Evolutionary conservation across 2,888 invertebrate genomes (phyloP).

Genomic region (Cataglyphis albicans): DNA sequence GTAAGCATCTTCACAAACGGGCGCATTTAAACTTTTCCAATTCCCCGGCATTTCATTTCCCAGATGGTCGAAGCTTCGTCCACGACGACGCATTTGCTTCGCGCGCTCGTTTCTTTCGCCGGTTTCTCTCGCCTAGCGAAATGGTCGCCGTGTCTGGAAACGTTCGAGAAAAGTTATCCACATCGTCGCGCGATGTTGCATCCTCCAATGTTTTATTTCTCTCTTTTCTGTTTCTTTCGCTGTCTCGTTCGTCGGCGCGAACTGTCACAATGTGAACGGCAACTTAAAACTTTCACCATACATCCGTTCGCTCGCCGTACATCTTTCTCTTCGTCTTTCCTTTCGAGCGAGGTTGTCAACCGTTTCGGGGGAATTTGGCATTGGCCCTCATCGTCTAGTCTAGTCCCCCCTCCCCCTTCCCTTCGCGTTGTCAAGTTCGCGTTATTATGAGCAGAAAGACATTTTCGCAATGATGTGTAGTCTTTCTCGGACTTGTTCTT

Average conservation of each 20-base stretch:
- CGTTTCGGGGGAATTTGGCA: slow-evolving; percentile 74
- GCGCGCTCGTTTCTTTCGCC: slow-evolving; percentile 28
- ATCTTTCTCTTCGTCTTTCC: slow-evolving; percentile 30
- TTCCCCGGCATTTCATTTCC: slow-evolving; percentile 75
- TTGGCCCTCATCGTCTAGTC: slow-evolving; percentile 70
- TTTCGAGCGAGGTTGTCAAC: slow-evolving; percentile 76
- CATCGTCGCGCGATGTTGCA: slow-evolving; percentile 41
- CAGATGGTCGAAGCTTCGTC: slow-evolving; percentile 67
- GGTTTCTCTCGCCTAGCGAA: slow-evolving; percentile 38
- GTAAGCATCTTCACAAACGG: slow-evolving; percentile 64
- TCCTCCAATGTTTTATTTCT: slow-evolving; percentile 42
- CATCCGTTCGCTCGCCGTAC: slow-evolving; percentile 35
- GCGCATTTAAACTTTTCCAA: slow-evolving; percentile 77
- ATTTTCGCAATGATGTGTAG: background rate
- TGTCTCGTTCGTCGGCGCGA: slow-evolving; percentile 30
- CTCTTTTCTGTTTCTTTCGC: slow-evolving; percentile 56
- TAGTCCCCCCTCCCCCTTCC: slow-evolving; percentile 49
- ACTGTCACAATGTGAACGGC: slow-evolving; percentile 61
- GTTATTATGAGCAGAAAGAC: background rate
- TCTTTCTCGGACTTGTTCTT: background rate
- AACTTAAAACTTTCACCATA: slow-evolving; percentile 68
- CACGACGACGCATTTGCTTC: slow-evolving; percentile 33
- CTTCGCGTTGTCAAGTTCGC: slow-evolving; percentile 40
- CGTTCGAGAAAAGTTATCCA: slow-evolving; percentile 63
- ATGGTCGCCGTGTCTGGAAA: slow-evolving; percentile 40